Evolutionary conservation across 2,113 vertebrate genomes (phyloP).

Genomic region (Oncorhynchus keta): DNA sequence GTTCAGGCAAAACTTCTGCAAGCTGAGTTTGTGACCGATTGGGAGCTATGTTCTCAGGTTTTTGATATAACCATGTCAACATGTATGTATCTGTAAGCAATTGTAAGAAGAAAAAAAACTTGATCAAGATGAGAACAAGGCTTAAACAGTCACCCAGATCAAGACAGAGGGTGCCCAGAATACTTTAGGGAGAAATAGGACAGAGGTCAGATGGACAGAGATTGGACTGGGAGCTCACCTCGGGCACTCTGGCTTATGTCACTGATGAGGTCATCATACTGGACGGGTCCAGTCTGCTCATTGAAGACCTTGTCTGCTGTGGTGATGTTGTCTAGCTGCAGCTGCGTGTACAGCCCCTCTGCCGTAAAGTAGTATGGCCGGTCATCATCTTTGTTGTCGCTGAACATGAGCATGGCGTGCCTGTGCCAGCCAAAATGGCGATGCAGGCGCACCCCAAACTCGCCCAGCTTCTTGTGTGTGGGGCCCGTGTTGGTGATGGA

Average conservation of each 20-base stretch:
- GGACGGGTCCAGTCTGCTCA: conserved; percentile 41
- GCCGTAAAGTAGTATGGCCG: conserved; percentile 81
- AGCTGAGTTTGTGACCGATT: no score
- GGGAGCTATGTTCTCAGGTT: no score
- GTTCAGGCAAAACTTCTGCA: no score
- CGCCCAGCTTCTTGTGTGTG: conserved; percentile 85
- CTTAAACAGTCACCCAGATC: no score
- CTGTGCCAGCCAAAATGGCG: conserved; percentile 79
- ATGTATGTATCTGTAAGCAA: no score
- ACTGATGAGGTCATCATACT: conserved; percentile 70
- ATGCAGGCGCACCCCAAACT: conserved; percentile 77
- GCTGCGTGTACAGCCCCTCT: conserved; percentile 79
- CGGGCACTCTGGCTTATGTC: conserved; percentile 73
- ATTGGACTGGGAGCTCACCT: conserved; percentile 60
- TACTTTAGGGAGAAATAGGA: no score
- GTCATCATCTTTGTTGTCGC: conserved; percentile 76
- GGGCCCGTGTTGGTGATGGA: conserved; percentile 86
- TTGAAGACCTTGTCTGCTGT: conserved; percentile 67
- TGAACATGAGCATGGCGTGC: conserved; percentile 78
- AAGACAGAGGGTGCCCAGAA: no score
- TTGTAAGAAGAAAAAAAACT: no score
- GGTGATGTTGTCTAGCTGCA: conserved; percentile 71
- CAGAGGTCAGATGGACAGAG: no score
- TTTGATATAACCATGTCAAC: no score
- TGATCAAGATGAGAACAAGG: no score